A percentile compares a stretch with the other conserved stretches of the same genome.
Evolutionary conservation across 2,113 vertebrate genomes (phyloP).

Genomic region (Heterotilapia buettikoferi): DNA sequence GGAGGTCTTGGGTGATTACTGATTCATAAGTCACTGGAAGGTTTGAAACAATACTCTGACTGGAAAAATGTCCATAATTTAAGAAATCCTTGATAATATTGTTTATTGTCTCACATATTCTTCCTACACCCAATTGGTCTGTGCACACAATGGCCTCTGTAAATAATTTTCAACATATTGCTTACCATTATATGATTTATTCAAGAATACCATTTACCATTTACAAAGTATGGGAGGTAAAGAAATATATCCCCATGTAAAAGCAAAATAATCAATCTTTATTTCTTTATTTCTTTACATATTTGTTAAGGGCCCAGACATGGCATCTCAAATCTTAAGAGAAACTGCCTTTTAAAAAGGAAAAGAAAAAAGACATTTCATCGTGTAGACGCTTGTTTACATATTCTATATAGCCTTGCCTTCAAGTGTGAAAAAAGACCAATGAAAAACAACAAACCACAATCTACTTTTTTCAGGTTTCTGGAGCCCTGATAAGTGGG

Average conservation of each 20-base stretch:
- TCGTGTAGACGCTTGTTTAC: not conserved
- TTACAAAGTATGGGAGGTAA: not conserved
- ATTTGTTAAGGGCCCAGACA: not conserved
- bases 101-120: not conserved
- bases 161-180: not conserved
- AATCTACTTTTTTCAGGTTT: not conserved
- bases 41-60: not conserved
- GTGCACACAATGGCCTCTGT: not conserved
- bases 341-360: not conserved
- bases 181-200: not conserved
- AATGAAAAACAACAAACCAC: not conserved
- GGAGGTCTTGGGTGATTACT: not conserved
- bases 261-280: not conserved
- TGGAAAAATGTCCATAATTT: not conserved
- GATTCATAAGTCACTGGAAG: not conserved
- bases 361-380: not conserved
- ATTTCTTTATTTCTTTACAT: not conserved
- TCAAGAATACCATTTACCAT: not conserved
- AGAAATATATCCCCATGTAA: not conserved
- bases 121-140: not conserved
- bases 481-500: not conserved
- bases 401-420: not conserved
- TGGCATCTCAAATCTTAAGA: not conserved
- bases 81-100: not conserved
- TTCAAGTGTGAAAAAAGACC: not conserved